These are phyloP conservation scores for Cremastinae sp. DNA, from an alignment of 2,888 invertebrate species.

Conservation along the genomic window DNA sequence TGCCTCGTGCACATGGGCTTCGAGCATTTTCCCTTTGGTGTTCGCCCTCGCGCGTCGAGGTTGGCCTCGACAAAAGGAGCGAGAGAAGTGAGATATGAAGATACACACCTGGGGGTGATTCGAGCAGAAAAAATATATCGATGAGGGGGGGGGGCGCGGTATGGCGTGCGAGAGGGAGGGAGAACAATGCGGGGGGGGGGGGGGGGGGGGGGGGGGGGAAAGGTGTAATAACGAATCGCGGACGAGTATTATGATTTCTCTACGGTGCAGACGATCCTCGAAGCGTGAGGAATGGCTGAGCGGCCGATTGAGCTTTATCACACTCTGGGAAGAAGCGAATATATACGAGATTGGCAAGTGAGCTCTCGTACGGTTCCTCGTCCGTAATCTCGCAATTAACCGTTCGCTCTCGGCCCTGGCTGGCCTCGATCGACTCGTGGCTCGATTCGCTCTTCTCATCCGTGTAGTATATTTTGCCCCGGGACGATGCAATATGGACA, in stretches of 20 bases:
- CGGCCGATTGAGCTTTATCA: slow-evolving; percentile 44
- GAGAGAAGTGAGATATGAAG: slow-evolving; percentile 1
- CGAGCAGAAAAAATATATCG: slow-evolving; percentile 24
- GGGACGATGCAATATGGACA: neutral
- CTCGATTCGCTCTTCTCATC: slow-evolving; percentile 38
- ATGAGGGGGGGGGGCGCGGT: neutral
- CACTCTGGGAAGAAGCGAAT: slow-evolving; percentile 41
- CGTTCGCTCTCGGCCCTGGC: slow-evolving; percentile 57
- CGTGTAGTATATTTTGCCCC: neutral
- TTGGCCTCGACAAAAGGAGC: slow-evolving; percentile 43
- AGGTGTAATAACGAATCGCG: slow-evolving; percentile 40
- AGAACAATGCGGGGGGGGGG: neutral
- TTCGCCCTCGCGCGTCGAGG: slow-evolving; percentile 14
- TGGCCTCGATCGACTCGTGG: slow-evolving; percentile 53
- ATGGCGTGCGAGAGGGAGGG: neutral
- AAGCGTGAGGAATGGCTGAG: neutral
- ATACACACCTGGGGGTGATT: neutral
- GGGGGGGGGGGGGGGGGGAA: slow-evolving; percentile 2
- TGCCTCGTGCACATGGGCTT: slow-evolving; percentile 4
- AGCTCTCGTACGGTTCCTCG: slow-evolving; percentile 39
- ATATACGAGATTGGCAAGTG: slow-evolving; percentile 55
- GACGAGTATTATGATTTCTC: slow-evolving; percentile 52
- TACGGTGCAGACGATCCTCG: slow-evolving; percentile 9
- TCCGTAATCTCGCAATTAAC: slow-evolving; percentile 62
- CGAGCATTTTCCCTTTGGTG: neutral